phyloP scores from a whole-genome alignment of 2,888 invertebrate species.

The Eurytoma californica region DNA sequence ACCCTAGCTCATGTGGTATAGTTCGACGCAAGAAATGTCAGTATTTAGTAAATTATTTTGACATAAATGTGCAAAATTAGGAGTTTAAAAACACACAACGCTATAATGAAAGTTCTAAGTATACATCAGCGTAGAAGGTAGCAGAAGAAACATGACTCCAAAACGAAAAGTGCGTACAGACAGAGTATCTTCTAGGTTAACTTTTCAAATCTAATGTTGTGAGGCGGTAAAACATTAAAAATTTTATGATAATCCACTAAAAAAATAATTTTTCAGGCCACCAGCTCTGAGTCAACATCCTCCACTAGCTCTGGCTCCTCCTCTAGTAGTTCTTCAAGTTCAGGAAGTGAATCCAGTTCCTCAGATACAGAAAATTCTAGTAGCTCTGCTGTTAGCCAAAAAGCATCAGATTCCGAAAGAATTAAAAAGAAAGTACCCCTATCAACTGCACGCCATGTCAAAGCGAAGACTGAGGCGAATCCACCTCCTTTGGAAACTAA shows the following conservation, averaged over 20 bases:
- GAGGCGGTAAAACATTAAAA: conserved; percentile 19
- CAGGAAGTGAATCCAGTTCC: conserved; percentile 72
- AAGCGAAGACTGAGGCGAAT: conserved; percentile 66
- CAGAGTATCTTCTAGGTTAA: conserved; percentile 44
- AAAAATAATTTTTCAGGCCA: conserved; percentile 63
- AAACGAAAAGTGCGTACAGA: conserved; percentile 69
- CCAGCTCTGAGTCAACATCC: conserved; percentile 73
- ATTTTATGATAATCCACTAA: background rate
- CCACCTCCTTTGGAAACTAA: conserved; percentile 64
- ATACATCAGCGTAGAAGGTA: conserved; percentile 50
- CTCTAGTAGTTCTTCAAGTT: conserved; percentile 72
- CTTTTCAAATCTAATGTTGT: conserved; percentile 48
- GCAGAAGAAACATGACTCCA: conserved; percentile 68
- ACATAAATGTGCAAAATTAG: conserved; percentile 55
- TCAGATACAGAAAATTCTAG: conserved; percentile 73
- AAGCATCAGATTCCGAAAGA: conserved; percentile 69
- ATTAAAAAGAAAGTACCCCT: conserved; percentile 65
- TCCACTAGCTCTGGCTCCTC: conserved; percentile 71
- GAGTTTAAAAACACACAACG: conserved; percentile 45
- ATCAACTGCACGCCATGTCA: conserved; percentile 65
- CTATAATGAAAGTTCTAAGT: conserved; percentile 50
- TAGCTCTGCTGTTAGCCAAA: conserved; percentile 70
- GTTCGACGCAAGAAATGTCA: conserved; percentile 41
- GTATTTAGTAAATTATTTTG: conserved; percentile 54
- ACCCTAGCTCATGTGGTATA: conserved; percentile 55